Evolutionary conservation across 2,797 vertebrate species (phyloP), one percentile per base, ranked within the genome.

Genomic region (Acanthurus tractus): DNA sequence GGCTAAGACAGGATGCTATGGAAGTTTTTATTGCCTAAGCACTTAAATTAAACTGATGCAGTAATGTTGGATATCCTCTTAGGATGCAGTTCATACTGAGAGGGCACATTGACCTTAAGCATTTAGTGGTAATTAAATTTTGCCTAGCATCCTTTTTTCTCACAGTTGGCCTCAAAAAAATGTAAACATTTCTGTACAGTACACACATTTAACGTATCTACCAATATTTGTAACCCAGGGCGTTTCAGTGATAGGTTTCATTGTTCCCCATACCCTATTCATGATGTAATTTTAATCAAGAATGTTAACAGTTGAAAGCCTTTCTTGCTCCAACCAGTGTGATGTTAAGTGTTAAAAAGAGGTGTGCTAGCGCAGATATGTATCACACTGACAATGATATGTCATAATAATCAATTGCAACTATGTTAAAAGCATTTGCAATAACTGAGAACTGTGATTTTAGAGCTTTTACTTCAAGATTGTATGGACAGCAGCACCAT

Each of bases 401-500:
- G 44, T 58, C 36, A 56, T 52, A 10, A 10, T 52, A 52, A 58
- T 53, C 12, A 59, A 20, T 17, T 25, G 23, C 45, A 54, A 34
- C 55, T 40, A 54, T 18, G 25, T 70, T 53, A 46, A 78, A 49
- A 3, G 3, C 6, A 38, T 61, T 23, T 29, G 29, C 17, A 57
- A 13, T 22, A 57, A 14, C 44, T 17, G 38, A 48, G 40, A 68
- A 61, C 12, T 57, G 17, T 4, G 6, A 29, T 14, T 9, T 20
- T 25, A 52, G 18, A 13, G 18, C 12, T 44, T 55, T 65, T 49
- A 25, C 45, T 6, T 50, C 42, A 0, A 25, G 17, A 22, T 2
- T 36, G 45, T 62, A 15, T 67, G 66, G 48, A 67, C 29, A 50
- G 40, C 18, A 49, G 55, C 20, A 44, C n/a, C 11, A 56, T 20